Conservation (phyloP, 2,888 invertebrate genomes). For the Lithophane socia region DNA sequence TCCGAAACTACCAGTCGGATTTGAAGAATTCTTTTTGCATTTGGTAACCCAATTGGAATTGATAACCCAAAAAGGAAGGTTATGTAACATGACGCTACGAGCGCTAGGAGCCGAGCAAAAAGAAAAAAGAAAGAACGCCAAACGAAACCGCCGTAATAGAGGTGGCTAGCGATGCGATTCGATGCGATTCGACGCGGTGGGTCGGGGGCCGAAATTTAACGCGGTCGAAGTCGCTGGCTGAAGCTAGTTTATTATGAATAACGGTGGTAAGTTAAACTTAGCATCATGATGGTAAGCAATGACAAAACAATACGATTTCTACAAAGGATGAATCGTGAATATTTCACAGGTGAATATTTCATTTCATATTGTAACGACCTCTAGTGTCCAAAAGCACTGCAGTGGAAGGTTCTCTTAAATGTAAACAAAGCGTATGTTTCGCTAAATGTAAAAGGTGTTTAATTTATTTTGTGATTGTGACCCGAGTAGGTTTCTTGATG, state of each 20-base stretch:
- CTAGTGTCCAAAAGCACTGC: slow-evolving; percentile 48
- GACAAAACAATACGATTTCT: slow-evolving; percentile 9
- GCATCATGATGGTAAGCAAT: slow-evolving; percentile 2
- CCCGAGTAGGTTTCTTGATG: slow-evolving; percentile 19
- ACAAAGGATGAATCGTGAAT: slow-evolving; percentile 7
- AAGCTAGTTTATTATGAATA: neutral
- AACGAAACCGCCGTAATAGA: too few relatives aligned
- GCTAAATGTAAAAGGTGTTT: slow-evolving; percentile 39
- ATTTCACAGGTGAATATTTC: neutral
- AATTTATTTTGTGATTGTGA: slow-evolving; percentile 60
- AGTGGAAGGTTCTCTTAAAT: slow-evolving; percentile 22
- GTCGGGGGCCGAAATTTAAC: too few relatives aligned
- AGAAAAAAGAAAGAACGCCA: too few relatives aligned
- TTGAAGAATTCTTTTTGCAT: too few relatives aligned
- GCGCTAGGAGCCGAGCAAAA: too few relatives aligned
- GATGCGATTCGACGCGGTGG: too few relatives aligned
- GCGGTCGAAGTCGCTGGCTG: too few relatives aligned
- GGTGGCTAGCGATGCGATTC: too few relatives aligned
- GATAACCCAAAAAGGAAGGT: too few relatives aligned
- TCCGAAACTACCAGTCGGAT: too few relatives aligned
- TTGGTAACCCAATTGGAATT: too few relatives aligned
- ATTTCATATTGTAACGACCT: slow-evolving; percentile 48
- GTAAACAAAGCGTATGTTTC: slow-evolving; percentile 25
- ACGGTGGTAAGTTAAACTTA: slow-evolving; percentile 14
- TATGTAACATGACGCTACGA: too few relatives aligned